Conservation (phyloP, 1,140 invertebrate species). For the Sesamia nonagrioides region DNA sequence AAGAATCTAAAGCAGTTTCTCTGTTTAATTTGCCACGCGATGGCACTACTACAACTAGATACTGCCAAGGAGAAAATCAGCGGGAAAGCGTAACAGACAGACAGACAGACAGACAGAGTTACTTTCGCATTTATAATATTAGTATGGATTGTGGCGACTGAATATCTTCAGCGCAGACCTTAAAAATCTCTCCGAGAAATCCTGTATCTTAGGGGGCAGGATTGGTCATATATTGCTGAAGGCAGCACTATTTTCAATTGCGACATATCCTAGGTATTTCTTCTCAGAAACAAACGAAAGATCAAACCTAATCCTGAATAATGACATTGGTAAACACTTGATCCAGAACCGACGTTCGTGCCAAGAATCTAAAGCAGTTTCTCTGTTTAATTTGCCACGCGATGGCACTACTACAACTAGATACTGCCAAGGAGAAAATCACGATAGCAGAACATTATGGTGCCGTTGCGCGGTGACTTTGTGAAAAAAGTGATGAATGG, state of each 20-base stretch:
- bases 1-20: background rate
- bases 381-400: background rate
- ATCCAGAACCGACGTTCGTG: constrained; percentile 19
- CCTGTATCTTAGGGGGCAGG: too few relatives aligned
- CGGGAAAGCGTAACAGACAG: too few relatives aligned
- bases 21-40: background rate
- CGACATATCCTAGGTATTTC: background rate
- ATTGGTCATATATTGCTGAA: too few relatives aligned
- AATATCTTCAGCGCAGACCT: too few relatives aligned
- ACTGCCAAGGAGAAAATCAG: background rate
- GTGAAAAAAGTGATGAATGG: constrained; percentile 46
- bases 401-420: too few relatives aligned
- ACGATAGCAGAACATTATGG: background rate
- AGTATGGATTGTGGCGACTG: too few relatives aligned
- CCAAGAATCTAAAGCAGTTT: background rate
- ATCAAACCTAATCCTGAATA: constrained; percentile 30
- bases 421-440: background rate
- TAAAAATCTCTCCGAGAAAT: too few relatives aligned
- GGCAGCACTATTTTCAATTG: background rate
- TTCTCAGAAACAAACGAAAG: constrained; percentile 3
- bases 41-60: too few relatives aligned
- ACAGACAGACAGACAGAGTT: too few relatives aligned
- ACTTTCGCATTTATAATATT: too few relatives aligned
- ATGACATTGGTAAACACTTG: constrained; percentile 22
- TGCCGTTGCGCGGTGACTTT: constrained; percentile 28